A percentile compares a stretch with the other conserved stretches of the same genome.
These are phyloP conservation scores for Hybognathus amarus DNA, from an alignment of 2,797 vertebrate species.

Conservation along the genomic window DNA sequence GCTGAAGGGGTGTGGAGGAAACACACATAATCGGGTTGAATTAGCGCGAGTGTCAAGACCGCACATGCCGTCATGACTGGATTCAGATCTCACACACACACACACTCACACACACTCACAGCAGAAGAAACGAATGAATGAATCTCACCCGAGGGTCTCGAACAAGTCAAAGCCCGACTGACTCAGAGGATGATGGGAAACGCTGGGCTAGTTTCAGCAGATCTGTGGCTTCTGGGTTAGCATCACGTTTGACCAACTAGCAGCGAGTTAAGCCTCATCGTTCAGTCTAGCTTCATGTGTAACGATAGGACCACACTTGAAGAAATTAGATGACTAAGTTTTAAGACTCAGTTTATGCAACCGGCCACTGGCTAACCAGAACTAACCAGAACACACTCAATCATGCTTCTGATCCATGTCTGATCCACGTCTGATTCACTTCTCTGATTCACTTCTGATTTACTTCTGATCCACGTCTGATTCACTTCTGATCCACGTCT, in stretches of 20 bases:
- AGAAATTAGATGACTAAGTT: no score
- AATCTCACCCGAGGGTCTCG: constrained; percentile 43
- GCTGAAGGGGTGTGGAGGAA: not conserved
- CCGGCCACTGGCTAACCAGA: no score
- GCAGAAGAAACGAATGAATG: not conserved
- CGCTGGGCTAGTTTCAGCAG: constrained; percentile 55
- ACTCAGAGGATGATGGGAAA: constrained; percentile 54
- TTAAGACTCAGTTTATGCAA: not conserved
- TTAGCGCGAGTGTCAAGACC: constrained; percentile 25
- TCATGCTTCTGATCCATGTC: not conserved
- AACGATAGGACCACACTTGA: no score
- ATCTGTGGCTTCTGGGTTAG: not conserved
- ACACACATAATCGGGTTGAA: not conserved
- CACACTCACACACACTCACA: not conserved
- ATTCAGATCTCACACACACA: not conserved
- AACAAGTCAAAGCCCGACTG: constrained; percentile 55
- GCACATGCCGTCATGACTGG: constrained; percentile 30
- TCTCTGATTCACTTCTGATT: no score
- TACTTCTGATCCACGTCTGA: no score
- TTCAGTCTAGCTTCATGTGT: not conserved
- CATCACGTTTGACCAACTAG: no score
- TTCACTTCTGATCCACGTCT: no score
- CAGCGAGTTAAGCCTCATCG: no score
- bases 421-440: not conserved
- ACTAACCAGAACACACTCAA: not conserved